Evolutionary conservation across 2,888 invertebrate genomes (phyloP), one percentile per base, ranked within the genome.

Genomic region (Machimus rusticus): DNA sequence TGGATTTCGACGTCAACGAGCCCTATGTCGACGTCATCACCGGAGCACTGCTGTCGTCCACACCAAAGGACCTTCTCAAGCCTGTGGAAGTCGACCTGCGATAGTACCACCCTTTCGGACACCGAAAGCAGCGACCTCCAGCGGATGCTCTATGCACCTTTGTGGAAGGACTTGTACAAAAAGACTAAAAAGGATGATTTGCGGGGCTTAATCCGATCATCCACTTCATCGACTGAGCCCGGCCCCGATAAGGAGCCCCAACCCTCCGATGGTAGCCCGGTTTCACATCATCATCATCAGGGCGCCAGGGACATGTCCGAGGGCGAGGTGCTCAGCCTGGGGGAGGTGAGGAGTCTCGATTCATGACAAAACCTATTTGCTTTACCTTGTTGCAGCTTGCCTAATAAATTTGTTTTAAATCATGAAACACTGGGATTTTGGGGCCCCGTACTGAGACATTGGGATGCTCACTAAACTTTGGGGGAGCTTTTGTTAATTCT

Each of bases 301-400:
- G 43, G 14, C n/a, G 23, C 23, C 23, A 14, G 51, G 14, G 37
- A 51, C 34, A 31, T 86, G 1, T 86, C 85, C 16, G 85, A 86
- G 1, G 85, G 85, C 43, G 85, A 86, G 31, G 74, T 74, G 6
- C 74, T 86, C 16, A 86, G 85, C 74, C 43, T 86, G 46, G 85
- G 85, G 9, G 85, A 86, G 57, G 74, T 86, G 16, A 16, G 43
- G 39, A 28, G 34, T 16, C 31, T 84, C 39, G 37, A 66, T n/a
- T 84, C 57, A 57, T 84, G 84, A 84, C 81, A 55, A 31, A 55
- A 39, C 5, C 31, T 82, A 14, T 55, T 55, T 82, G 1, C 12
- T 6, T 31, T 84, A 39, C 28, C 14, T 66, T 84, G 84, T 84
- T 84, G 84, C 66, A 74, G 37, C 1, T 84, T 66, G 12, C 16